phyloP scores from a whole-genome alignment of 1,140 invertebrate genomes.

The Grapholita molesta region DNA sequence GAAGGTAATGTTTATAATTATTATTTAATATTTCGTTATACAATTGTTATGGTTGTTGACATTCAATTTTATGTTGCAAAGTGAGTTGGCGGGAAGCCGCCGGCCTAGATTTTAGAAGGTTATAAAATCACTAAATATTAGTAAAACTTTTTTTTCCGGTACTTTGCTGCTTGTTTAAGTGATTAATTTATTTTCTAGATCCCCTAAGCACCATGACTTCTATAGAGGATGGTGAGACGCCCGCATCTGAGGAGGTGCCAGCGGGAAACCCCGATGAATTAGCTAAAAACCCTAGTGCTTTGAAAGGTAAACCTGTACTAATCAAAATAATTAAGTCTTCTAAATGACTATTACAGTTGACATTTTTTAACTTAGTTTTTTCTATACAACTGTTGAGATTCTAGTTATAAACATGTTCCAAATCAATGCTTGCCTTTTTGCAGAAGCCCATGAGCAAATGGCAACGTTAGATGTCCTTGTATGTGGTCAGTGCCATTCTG shows the following conservation, averaged over 20 bases:
- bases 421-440: slow-evolving; percentile 37
- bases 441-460: slow-evolving; percentile 87
- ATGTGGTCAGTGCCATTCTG: slow-evolving; percentile 87
- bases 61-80: slow-evolving; percentile 19
- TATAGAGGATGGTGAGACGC: slow-evolving; percentile 60
- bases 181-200: slow-evolving; percentile 7
- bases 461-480: slow-evolving; percentile 86
- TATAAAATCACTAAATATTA: slow-evolving; percentile 28
- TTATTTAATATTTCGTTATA: not conserved
- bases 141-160: not conserved
- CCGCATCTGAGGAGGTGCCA: slow-evolving; percentile 57
- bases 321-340: no score
- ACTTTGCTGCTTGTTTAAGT: not conserved
- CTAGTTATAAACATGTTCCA: not conserved
- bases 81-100: slow-evolving; percentile 43
- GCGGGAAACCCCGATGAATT: slow-evolving; percentile 81
- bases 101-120: slow-evolving; percentile 39
- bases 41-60: not conserved
- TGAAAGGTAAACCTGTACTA: slow-evolving; percentile 80
- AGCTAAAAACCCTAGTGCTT: slow-evolving; percentile 81
- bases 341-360: no score
- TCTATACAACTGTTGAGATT: no score
- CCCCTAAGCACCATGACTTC: slow-evolving; percentile 49
- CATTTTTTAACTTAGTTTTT: no score
- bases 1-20: not conserved